Conservation (phyloP, 1,140 invertebrate species). For the Ostrea edulis region DNA sequence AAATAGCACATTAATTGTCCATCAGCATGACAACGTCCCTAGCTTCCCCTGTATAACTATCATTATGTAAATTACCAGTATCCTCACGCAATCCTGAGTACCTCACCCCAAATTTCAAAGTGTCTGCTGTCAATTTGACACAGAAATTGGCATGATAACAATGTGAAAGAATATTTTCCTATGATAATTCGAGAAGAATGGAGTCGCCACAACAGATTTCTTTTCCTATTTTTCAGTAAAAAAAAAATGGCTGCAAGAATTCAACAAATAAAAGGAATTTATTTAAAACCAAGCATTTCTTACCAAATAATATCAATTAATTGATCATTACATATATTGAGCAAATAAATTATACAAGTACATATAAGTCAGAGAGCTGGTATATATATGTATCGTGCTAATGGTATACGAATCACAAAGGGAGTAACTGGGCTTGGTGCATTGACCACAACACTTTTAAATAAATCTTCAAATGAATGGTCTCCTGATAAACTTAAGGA, state of each 20-base stretch:
- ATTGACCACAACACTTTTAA: constrained; percentile 14
- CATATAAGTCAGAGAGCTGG: background rate
- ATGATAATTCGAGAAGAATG: background rate
- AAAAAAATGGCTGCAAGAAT: no score
- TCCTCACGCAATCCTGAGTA: background rate
- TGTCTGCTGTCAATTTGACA: background rate
- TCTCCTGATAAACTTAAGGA: constrained; percentile 19
- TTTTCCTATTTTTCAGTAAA: no score
- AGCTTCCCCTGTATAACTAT: background rate
- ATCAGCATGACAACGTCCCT: background rate
- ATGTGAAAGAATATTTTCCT: background rate
- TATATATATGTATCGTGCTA: no score
- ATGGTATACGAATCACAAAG: background rate
- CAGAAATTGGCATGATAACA: background rate
- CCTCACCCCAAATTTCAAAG: background rate
- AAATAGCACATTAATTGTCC: background rate
- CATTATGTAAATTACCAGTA: background rate
- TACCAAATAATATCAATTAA: background rate
- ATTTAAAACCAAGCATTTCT: background rate
- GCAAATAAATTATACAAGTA: background rate
- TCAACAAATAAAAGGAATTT: no score
- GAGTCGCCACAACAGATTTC: background rate
- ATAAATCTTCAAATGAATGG: constrained; percentile 24
- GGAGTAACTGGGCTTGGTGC: constrained; percentile 3
- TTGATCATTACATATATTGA: background rate